A percentile compares a stretch with the other conserved stretches of the same genome.
Conservation (phyloP, 2,113 vertebrate genomes). For the Trogon surrucura region DNA sequence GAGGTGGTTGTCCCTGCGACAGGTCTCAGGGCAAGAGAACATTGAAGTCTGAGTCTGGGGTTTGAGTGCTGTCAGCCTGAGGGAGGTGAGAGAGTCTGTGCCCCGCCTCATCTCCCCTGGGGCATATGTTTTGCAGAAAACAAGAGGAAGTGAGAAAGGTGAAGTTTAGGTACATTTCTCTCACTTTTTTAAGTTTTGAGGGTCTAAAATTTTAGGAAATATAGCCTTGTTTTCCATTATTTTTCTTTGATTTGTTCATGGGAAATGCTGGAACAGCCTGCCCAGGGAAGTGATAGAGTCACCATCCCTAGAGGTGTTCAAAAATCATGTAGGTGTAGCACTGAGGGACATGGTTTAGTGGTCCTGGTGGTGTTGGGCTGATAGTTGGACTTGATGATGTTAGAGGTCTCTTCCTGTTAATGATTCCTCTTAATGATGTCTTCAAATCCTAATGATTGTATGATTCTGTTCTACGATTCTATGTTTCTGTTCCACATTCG, state of each 20-base stretch:
- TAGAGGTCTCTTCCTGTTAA: no score
- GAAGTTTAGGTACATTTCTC: background rate
- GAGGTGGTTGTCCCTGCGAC: accelerated
- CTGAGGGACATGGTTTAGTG: no score
- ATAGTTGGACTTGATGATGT: no score
- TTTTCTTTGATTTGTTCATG: background rate
- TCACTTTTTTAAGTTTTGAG: background rate
- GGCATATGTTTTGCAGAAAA: background rate
- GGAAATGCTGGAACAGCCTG: no score
- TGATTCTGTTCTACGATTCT: no score
- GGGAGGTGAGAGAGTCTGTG: background rate
- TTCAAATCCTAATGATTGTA: no score
- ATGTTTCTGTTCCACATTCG: background rate
- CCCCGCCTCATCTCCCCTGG: background rate
- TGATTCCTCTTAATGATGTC: no score
- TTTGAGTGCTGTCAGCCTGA: accelerated
- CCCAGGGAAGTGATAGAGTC: no score
- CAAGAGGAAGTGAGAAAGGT: background rate
- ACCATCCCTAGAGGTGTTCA: no score
- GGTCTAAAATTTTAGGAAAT: background rate
- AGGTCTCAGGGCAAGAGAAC: background rate
- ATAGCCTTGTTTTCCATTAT: background rate
- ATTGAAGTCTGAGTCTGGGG: background rate
- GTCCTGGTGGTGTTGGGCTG: no score
- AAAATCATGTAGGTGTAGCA: no score